These are phyloP conservation scores for Leucophenga montana DNA, from an alignment of 2,888 invertebrate species.

Conservation along the genomic window DNA sequence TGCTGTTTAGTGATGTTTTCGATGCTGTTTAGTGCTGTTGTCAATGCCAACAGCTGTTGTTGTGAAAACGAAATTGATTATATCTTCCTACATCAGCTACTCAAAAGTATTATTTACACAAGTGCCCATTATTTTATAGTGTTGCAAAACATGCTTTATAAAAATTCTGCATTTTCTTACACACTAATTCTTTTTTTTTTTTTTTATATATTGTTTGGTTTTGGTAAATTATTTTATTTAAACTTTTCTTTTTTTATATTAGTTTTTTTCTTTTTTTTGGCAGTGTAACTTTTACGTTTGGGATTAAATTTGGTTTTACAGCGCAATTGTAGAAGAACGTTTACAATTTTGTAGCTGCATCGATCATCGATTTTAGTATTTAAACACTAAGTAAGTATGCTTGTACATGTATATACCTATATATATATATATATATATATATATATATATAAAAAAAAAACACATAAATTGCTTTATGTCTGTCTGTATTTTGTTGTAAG, in stretches of 20 bases:
- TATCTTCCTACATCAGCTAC: no score
- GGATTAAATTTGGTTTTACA: slow-evolving; percentile 8
- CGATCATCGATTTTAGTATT: background rate
- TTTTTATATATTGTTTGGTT: slow-evolving; percentile 21
- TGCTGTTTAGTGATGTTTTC: no score
- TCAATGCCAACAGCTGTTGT: no score
- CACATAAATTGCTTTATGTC: no score
- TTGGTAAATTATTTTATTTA: slow-evolving; percentile 28
- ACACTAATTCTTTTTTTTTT: slow-evolving; percentile 12
- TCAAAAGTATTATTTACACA: no score
- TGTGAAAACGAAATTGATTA: no score
- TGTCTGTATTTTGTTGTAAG: no score
- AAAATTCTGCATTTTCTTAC: no score
- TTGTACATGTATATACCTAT: background rate
- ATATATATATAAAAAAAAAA: background rate
- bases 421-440: background rate
- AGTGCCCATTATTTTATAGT: no score
- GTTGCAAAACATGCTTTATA: no score
- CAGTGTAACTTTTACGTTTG: slow-evolving; percentile 16
- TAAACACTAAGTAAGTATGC: background rate
- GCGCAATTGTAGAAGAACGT: background rate
- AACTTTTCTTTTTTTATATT: slow-evolving; percentile 34
- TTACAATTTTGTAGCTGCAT: background rate
- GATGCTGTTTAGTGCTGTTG: no score
- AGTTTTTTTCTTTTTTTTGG: slow-evolving; percentile 23